A percentile compares a stretch with the other conserved stretches of the same genome.
These are phyloP conservation scores for Hemiscyllium ocellatum DNA, from an alignment of 2,113 vertebrate genomes.

Conservation along the genomic window DNA sequence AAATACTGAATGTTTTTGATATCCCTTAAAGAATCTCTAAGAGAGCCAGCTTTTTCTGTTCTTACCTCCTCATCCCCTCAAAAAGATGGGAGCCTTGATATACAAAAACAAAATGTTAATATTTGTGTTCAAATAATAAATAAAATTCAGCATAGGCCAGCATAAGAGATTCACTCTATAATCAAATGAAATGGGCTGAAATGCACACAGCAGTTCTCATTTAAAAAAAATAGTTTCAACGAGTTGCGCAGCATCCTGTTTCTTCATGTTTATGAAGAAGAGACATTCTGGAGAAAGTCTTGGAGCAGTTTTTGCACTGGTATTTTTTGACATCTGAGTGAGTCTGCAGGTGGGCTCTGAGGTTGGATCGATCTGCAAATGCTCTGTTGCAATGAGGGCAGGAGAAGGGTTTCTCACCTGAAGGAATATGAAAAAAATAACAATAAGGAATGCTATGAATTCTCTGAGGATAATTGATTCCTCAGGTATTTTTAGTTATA, in stretches of 20 bases:
- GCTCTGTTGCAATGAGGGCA: constrained; percentile 90
- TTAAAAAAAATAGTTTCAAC: constrained; percentile 48
- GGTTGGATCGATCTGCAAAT: constrained; percentile 94
- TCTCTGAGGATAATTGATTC: neutral
- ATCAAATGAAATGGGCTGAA: constrained; percentile 8
- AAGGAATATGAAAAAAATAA: constrained; percentile 48
- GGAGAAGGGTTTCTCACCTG: constrained; percentile 91
- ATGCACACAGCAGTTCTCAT: neutral
- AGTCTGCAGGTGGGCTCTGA: constrained; percentile 92
- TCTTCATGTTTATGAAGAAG: constrained; percentile 88
- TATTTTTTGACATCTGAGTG: constrained; percentile 98
- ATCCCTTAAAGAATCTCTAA: neutral
- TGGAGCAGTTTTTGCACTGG: constrained; percentile 79
- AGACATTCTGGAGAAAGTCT: constrained; percentile 97
- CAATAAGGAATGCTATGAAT: neutral
- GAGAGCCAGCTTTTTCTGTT: neutral
- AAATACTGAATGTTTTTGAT: constrained; percentile 17
- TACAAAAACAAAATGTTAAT: constrained; percentile 6
- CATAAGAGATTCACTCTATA: neutral
- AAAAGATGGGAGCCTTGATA: neutral
- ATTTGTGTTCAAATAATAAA: constrained; percentile 20
- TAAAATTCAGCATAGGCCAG: neutral
- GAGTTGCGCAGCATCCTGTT: constrained; percentile 71
- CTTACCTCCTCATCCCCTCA: neutral
- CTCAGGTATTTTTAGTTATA: neutral